Base-by-base conservation (phyloP, 2,797 vertebrate genomes). In the Melopsittacus undulatus region DNA sequence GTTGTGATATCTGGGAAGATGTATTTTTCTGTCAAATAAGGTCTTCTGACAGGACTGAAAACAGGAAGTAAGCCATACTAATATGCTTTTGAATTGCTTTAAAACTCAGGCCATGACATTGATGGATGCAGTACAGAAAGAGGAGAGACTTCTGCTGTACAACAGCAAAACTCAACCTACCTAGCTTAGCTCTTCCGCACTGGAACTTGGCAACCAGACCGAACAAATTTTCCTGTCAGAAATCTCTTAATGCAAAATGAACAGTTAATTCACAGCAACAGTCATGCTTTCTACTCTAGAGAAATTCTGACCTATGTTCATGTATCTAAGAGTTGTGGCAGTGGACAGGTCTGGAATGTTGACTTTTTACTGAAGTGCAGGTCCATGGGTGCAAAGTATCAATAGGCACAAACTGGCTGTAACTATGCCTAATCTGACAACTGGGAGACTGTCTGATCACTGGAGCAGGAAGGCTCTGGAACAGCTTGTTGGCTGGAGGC, bases 131-230 rank as follows among this genome's bases (percentile, higher is more conserved):
- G 27, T 49, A 57, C 23, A 51, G 74, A 86, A 88, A 68, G 38
- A 87, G 27, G 9, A 95, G 67, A 90, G 72, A 63, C 51, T 92
- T 40, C 85, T 75, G 17, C 38, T 91, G 73, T 88, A 93, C 43
- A 40, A 40, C 67, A 96, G 76, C 80, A 95, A 78, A 90, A 74
- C 7, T 81, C 13, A 83, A 52, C 7, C 66, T 66, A 77, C 27
- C 36, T 48, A 76, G 61, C n/a, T 36, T 95, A 86, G 52, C 46
- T 92, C 84, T 96, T 93, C 81, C 68, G 79, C 40, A 94, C 78
- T 63, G 78, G 4, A 36, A 42, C 32, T 68, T 54, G 32, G 54
- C 77, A 81, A 83, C 27, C 78, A 91, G 46, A 59, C 61, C 56
- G 51, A 59, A 73, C 23, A 52, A 49, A 45, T 78, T 52, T 77